These are phyloP conservation scores for Nematostella vectensis DNA, from an alignment of 92 coral and sea anemone genomes.

Conservation along the genomic window DNA sequence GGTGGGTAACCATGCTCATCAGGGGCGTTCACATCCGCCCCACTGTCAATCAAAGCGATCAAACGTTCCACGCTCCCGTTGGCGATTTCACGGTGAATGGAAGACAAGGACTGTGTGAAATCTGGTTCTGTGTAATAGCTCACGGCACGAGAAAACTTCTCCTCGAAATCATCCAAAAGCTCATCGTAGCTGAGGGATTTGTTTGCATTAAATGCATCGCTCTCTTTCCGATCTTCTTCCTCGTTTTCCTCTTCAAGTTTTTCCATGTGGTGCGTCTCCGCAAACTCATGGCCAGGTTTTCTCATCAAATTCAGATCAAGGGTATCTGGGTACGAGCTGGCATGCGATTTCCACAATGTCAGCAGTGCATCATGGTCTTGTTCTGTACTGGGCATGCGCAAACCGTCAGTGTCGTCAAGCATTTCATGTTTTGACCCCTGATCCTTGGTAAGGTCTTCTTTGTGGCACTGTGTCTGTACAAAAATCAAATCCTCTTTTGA, in stretches of 20 bases:
- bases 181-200: background rate
- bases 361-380: background rate
- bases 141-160: conserved; percentile 2
- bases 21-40: conserved; percentile 38
- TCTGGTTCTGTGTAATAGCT: conserved; percentile 20
- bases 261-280: background rate
- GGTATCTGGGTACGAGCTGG: background rate
- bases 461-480: background rate
- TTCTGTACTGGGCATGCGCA: background rate
- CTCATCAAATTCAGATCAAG: background rate
- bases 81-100: conserved; percentile 48
- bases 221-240: background rate
- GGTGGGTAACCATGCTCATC: conserved; percentile 56
- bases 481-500: background rate
- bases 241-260: background rate
- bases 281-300: conserved; percentile 1
- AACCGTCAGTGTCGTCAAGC: too few relatives aligned
- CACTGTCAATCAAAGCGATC: conserved; percentile 21
- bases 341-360: background rate
- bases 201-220: background rate
- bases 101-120: conserved; percentile 25
- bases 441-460: too few relatives aligned
- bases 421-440: too few relatives aligned
- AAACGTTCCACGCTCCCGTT: conserved; percentile 26
- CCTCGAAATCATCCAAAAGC: conserved; percentile 7